phyloP scores from a whole-genome alignment of 2,113 vertebrate species.

The Ameiurus melas region DNA sequence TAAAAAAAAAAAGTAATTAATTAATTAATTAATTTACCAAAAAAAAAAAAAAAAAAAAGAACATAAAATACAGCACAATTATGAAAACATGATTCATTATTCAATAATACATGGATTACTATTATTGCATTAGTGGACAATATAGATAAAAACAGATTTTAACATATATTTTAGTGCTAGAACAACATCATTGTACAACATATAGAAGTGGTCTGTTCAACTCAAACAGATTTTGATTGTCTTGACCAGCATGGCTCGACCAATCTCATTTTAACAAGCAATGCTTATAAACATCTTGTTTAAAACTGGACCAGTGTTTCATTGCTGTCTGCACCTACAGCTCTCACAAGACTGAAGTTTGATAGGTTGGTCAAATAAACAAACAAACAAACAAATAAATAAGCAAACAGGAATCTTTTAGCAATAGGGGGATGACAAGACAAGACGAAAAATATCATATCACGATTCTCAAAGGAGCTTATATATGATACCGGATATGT shows the following conservation, averaged over 20 bases:
- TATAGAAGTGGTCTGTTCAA: background rate
- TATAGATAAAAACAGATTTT: background rate
- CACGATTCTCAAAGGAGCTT: background rate
- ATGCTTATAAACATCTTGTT: background rate
- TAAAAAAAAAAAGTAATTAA: conserved; percentile 55
- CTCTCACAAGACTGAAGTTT: background rate
- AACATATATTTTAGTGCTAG: background rate
- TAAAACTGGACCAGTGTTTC: background rate
- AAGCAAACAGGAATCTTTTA: background rate
- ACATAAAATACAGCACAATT: background rate
- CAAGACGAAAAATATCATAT: too few relatives aligned
- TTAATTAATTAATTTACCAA: too few relatives aligned
- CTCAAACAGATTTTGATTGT: background rate
- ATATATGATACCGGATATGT: background rate
- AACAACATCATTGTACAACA: background rate
- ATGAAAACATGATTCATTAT: background rate
- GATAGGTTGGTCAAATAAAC: background rate
- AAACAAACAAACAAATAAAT: background rate
- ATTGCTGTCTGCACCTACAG: background rate
- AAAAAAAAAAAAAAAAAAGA: too few relatives aligned
- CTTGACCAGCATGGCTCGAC: background rate
- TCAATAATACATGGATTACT: background rate
- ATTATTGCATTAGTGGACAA: background rate
- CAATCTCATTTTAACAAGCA: background rate
- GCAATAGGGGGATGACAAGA: background rate